phyloP scores from a whole-genome alignment of 2,888 invertebrate genomes.

The Sphaeridia pumilis region DNA sequence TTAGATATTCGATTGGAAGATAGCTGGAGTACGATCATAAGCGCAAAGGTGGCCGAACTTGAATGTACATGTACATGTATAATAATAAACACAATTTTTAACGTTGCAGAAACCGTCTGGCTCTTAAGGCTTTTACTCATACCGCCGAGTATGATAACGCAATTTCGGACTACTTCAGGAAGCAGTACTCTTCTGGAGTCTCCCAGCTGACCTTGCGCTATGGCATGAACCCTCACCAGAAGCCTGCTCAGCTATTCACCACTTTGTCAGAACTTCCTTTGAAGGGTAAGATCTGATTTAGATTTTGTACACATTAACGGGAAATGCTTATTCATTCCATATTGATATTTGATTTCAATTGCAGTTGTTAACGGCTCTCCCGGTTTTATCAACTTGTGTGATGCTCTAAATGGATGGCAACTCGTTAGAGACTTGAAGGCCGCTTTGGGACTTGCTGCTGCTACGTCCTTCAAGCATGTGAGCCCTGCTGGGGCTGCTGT shows the following conservation, averaged over 20 bases:
- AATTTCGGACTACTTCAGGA: conserved; percentile 90
- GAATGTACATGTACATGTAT: too few species aligned
- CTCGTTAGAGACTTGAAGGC: conserved; percentile 74
- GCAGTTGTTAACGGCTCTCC: conserved; percentile 84
- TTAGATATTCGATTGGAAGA: too few species aligned
- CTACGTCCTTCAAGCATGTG: conserved; percentile 95
- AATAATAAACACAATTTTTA: too few species aligned
- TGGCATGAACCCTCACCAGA: conserved; percentile 97
- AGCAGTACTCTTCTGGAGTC: conserved; percentile 64
- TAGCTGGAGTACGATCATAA: too few species aligned
- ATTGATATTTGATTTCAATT: conserved; percentile 2
- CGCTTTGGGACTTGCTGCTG: conserved; percentile 73
- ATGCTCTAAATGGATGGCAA: conserved; percentile 96
- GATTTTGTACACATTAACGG: background rate
- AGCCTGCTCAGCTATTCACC: conserved; percentile 85
- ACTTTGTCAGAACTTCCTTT: conserved; percentile 66
- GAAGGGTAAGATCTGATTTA: conserved; percentile 45
- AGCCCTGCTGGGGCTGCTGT: conserved; percentile 96
- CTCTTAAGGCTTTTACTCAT: conserved; percentile 89
- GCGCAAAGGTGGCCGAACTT: too few species aligned
- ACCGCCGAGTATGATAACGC: conserved; percentile 89
- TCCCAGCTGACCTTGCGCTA: conserved; percentile 80
- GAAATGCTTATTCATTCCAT: background rate
- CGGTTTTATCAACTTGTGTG: conserved; percentile 94
- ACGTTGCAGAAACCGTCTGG: conserved; percentile 61